These are phyloP conservation scores for Drosophila leonis DNA, from an alignment of 2,888 invertebrate genomes.

Conservation along the genomic window DNA sequence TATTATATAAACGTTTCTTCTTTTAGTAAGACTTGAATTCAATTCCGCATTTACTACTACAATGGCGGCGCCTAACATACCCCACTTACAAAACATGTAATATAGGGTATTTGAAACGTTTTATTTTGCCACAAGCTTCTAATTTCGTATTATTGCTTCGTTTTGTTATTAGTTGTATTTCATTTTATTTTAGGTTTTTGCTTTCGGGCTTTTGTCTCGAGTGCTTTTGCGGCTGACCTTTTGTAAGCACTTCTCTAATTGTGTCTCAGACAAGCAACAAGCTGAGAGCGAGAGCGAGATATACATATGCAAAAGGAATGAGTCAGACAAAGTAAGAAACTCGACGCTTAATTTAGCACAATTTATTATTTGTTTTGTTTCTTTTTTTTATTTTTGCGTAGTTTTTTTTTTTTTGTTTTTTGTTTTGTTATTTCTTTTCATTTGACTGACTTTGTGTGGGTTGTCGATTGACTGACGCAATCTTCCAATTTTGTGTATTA, in stretches of 20 bases:
- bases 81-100: neutral
- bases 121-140: constrained; percentile 76
- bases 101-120: constrained; percentile 60
- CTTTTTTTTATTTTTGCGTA: constrained; percentile 29
- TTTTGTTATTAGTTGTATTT: constrained; percentile 66
- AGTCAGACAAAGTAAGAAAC: constrained; percentile 17
- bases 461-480: constrained; percentile 67
- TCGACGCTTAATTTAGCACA: constrained; percentile 56
- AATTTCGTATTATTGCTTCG: constrained; percentile 70
- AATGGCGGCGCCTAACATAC: neutral
- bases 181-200: constrained; percentile 36
- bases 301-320: constrained; percentile 5
- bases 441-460: constrained; percentile 51
- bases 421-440: constrained; percentile 33
- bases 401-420: constrained; percentile 26
- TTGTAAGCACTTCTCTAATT: constrained; percentile 77
- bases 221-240: constrained; percentile 66
- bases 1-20: neutral
- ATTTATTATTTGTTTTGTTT: constrained; percentile 49
- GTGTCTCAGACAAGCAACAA: constrained; percentile 58
- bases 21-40: too few species aligned
- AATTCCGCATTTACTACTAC: neutral
- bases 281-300: constrained; percentile 17
- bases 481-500: constrained; percentile 62
- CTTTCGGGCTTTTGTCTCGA: constrained; percentile 55